phyloP scores from a whole-genome alignment of 64 coral and sea anemone genomes.

The Actinia equina region DNA sequence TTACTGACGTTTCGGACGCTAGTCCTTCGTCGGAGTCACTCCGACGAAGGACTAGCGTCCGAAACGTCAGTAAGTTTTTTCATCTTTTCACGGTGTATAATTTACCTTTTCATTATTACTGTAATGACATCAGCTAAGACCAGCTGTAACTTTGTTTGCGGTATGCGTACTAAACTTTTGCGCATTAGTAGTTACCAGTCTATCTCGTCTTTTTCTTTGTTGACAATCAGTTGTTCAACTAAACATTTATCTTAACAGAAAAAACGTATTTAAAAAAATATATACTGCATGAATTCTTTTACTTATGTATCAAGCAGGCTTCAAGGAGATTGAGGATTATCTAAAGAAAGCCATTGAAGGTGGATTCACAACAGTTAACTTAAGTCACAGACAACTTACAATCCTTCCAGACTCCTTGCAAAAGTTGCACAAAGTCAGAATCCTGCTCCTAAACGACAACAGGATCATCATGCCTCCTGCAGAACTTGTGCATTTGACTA shows the following conservation, averaged over 20 bases:
- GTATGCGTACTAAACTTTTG: not conserved
- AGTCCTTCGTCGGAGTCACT: too few species aligned
- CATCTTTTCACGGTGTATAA: too few species aligned
- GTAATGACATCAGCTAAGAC: too few species aligned
- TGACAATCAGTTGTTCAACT: not conserved
- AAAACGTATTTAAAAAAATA: not conserved
- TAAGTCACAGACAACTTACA: conserved; percentile 86
- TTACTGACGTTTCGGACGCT: too few species aligned
- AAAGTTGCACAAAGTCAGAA: conserved; percentile 61
- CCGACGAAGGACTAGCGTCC: too few species aligned
- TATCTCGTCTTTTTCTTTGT: not conserved
- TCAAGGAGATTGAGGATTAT: conserved; percentile 79
- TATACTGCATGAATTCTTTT: not conserved
- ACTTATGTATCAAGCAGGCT: conserved; percentile 75
- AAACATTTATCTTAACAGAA: not conserved
- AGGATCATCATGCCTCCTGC: conserved; percentile 93
- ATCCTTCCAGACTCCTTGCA: conserved; percentile 77
- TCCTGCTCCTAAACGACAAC: conserved; percentile 85
- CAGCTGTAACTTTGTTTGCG: not conserved
- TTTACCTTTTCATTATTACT: too few species aligned
- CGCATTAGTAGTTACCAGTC: not conserved
- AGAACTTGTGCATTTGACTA: conserved; percentile 77
- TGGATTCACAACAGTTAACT: conserved; percentile 58
- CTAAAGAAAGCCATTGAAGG: conserved; percentile 58
- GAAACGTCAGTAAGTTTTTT: too few species aligned